A percentile compares a stretch with the other conserved stretches of the same genome.
Evolutionary conservation across 2,888 invertebrate species (phyloP).

Genomic region (Latrodectus hesperus): DNA sequence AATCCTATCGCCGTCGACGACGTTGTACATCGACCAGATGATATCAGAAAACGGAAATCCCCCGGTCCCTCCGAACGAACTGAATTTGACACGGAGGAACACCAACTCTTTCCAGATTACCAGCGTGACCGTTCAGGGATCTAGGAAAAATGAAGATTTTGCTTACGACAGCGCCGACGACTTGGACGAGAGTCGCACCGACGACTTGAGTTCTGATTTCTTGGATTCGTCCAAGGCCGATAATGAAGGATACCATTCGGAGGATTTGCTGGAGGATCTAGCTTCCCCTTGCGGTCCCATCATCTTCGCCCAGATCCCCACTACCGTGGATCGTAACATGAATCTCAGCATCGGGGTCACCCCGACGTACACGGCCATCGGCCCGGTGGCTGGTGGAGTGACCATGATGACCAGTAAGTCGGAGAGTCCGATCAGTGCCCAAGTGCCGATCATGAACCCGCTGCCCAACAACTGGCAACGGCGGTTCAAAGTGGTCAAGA

Average conservation of each 20-base stretch:
- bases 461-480: conserved; percentile 73
- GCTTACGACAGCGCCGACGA: conserved; percentile 93
- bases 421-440: conserved; percentile 59
- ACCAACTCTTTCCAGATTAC: conserved; percentile 93
- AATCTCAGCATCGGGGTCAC: conserved; percentile 53
- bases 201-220: conserved; percentile 80
- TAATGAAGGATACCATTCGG: conserved; percentile 74
- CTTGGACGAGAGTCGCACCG: conserved; percentile 93
- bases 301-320: conserved; percentile 40
- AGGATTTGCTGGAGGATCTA: conserved; percentile 71
- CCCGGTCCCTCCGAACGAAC: conserved; percentile 23
- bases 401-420: conserved; percentile 68
- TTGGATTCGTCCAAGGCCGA: conserved; percentile 86
- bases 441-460: conserved; percentile 67
- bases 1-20: conserved; percentile 61
- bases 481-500: conserved; percentile 95
- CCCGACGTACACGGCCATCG: conserved; percentile 49
- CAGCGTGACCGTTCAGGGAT: conserved; percentile 84
- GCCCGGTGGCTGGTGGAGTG: conserved; percentile 59
- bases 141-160: conserved; percentile 85
- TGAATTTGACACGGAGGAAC: conserved; percentile 78
- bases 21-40: conserved; percentile 59
- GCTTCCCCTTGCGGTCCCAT: conserved; percentile 50
- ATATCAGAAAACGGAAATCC: conserved; percentile 21
- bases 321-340: conserved; percentile 46